Percentiles rank a stretch among this genome's conserved stretches.
Conservation (phyloP, 2,797 vertebrate species). For the Oophaga sylvatica region DNA sequence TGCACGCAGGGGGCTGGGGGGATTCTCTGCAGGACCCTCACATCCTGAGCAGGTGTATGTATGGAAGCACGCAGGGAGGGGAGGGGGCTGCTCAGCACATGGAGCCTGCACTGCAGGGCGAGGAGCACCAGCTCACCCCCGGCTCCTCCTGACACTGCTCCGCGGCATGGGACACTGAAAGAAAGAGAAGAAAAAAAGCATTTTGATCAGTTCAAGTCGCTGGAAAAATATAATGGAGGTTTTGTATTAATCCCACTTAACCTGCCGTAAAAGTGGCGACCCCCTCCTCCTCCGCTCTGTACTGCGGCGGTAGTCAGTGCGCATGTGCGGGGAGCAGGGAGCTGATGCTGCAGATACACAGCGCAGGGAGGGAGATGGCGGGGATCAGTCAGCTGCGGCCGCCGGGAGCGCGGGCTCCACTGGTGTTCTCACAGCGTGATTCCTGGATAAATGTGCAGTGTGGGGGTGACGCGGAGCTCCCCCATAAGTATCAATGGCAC, state of each 20-base stretch:
- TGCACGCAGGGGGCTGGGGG: slow-evolving; percentile 1
- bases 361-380: slow-evolving; percentile 1
- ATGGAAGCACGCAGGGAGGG: not conserved
- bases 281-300: slow-evolving; percentile 65
- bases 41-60: slow-evolving; percentile 6
- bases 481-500: slow-evolving; percentile 43
- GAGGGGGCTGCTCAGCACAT: slow-evolving; percentile 60
- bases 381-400: not conserved
- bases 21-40: slow-evolving; percentile 7
- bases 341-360: slow-evolving; percentile 82
- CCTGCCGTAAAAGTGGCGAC: slow-evolving; percentile 65
- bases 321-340: slow-evolving; percentile 75
- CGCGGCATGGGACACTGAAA: slow-evolving; percentile 9
- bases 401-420: slow-evolving; percentile 42
- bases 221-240: slow-evolving; percentile 68
- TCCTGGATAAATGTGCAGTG: slow-evolving; percentile 55
- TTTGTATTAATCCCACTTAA: slow-evolving; percentile 71
- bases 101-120: slow-evolving; percentile 49
- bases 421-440: slow-evolving; percentile 58
- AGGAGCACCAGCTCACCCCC: not conserved
- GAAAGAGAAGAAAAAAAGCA: not conserved
- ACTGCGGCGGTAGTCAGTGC: slow-evolving; percentile 78
- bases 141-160: slow-evolving; percentile 30
- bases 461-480: slow-evolving; percentile 49
- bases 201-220: slow-evolving; percentile 66